Base-by-base conservation (phyloP, 64 coral and sea anemone genomes). In the Hydrozoanthus tunicans region DNA sequence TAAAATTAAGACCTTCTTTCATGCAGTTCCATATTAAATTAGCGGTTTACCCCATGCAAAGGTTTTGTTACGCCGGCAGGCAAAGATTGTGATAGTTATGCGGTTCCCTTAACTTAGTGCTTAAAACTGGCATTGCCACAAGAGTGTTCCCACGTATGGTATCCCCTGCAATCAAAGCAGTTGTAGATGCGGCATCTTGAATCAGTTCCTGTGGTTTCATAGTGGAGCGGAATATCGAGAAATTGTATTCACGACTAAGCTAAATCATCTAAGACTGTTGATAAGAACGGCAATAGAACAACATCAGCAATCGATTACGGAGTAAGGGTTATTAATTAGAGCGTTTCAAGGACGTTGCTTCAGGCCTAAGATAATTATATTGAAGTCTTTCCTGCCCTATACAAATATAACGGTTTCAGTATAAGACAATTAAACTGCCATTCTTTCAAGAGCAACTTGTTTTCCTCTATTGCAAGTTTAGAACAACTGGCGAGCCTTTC, bases 21-120 rank as follows among this genome's bases (percentile, higher is more conserved):
- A 82, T 58, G 80, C 80, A 82, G 80, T 82, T 82, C 55, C 68
- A 75, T 88, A 88, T 75, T 88, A 75, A 74, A 88, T 88, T 73
- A 88, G 12, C 55, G 61, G 11, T 88, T 56, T 75, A 88, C 84
- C 84, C 84, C 84, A 88, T 88, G 84, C 84, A 88, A 88, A 88
- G 84, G 69, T 88, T 51, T 70, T 26, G 83, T 73, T 88, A 56
- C 55, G 84, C 84, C 69, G 84, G 84, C 84, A 88, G 84, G 84
- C 67, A 88, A 59, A 24, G 70, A 20, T 55, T 73, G 79, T 63
- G 79, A 64, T 64, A 11, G 43, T 82, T 82, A 11, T 81, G 60
- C 55, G 67, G 67, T 53, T 15, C 83, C 53, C 20, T 86, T 81
- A 63, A 80, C 24, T n/a, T 43, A 77, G 10, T 53, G 27, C 51